Evolutionary conservation across 1,140 invertebrate species (phyloP), one percentile per base, ranked within the genome.

Genomic region (Penaeus vannamei): DNA sequence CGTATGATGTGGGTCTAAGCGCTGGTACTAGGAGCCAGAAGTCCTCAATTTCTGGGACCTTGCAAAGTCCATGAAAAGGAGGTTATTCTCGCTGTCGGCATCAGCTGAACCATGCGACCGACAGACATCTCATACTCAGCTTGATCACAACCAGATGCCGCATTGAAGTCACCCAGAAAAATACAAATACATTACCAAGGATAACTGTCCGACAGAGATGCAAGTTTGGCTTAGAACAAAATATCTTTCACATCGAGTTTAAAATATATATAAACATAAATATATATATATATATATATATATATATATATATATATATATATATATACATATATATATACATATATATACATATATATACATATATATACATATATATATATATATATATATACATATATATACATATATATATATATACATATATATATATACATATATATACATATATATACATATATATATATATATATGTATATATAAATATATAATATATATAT

Each of bases 271-370:
- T 82, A 82, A 53, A 53, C 53, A 82, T 82, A 82, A 53, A 82
- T 82, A 82, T 82, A 53, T 82, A 82, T 82, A 82, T 82, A 82
- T 82, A 82, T 82, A 82, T 82, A 82, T 82, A 60, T 82, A 82
- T 82, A 82, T 82, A 82, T 82, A 53, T 82, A 82, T 82, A 82
- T 82, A 82, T 82, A 82, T 60, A 82, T 82, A 82, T 82, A 82
- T 82, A 82, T 53, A 53, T 82, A 82, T 53, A 82, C 53, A 53
- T 82, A 82, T 82, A 82, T 82, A 82, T 60, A 53, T 82, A 53
- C 53, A 82, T 60, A 82, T 82, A 82, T 82, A 82, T 82, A 53
- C 53, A 82, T 82, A 82, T 82, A 82, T 82, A 82, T 82, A 82
- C 53, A 82, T 82, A 82, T 82, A 82, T 82, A 82, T 82, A 82